These are phyloP conservation scores for Urechis unicinctus DNA, from an alignment of 2,888 invertebrate genomes.

Conservation along the genomic window DNA sequence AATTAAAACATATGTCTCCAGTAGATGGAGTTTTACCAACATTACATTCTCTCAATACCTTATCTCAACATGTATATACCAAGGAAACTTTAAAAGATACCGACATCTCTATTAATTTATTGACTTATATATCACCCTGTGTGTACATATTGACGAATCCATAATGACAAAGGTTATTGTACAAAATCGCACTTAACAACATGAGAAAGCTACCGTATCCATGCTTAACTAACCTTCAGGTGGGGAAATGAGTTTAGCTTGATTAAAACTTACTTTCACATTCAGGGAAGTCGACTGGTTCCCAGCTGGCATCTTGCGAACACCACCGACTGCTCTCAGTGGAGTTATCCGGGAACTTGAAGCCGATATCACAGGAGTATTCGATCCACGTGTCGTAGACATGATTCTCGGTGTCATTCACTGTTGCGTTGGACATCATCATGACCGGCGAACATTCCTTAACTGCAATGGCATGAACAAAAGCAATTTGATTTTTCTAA, in stretches of 20 bases:
- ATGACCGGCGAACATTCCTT: conserved; percentile 13
- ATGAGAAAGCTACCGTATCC: too few species aligned
- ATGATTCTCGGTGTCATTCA: conserved; percentile 7
- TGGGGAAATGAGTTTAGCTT: too few species aligned
- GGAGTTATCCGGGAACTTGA: conserved; percentile 13
- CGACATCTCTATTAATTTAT: too few species aligned
- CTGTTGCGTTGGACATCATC: conserved; percentile 6
- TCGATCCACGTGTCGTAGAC: conserved; percentile 13
- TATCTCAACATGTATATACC: too few species aligned
- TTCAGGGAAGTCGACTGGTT: conserved; percentile 6
- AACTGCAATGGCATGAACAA: conserved; percentile 7
- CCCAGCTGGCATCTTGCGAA: conserved; percentile 13
- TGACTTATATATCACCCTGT: too few species aligned
- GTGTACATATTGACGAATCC: too few species aligned
- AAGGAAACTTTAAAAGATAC: too few species aligned
- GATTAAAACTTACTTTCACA: conserved; percentile 1
- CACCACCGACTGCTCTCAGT: conserved; percentile 11
- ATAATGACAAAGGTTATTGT: too few species aligned
- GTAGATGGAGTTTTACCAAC: background rate
- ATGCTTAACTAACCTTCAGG: too few species aligned
- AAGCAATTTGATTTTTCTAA: too few species aligned
- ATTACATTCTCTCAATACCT: background rate
- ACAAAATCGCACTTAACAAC: too few species aligned
- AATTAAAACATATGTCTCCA: background rate
- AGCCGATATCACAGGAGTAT: conserved; percentile 18